phyloP scores from a whole-genome alignment of 2,113 vertebrate genomes.

The Hemiprocne comata region DNA sequence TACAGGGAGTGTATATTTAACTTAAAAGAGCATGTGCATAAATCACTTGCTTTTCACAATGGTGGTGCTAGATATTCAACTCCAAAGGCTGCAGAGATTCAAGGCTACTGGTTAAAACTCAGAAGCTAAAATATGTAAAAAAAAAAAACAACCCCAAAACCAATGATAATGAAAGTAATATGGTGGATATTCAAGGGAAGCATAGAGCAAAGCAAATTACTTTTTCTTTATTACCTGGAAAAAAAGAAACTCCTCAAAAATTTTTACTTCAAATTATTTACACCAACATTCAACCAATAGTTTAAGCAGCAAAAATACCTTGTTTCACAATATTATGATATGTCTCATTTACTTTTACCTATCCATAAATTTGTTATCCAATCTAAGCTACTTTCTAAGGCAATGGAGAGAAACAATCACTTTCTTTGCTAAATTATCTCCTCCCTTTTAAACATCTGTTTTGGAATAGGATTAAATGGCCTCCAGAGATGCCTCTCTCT shows the following conservation, averaged over 20 bases:
- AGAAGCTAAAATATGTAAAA: not conserved
- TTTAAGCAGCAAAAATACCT: not conserved
- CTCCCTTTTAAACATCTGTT: not conserved
- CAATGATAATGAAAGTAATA: not conserved
- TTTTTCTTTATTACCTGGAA: not conserved
- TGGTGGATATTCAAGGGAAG: not conserved
- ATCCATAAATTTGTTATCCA: not conserved
- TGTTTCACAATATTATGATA: not conserved
- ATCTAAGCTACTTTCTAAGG: not conserved
- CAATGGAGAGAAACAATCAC: not conserved
- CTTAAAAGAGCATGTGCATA: fast-evolving
- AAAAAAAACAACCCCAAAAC: not conserved
- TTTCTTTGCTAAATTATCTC: not conserved
- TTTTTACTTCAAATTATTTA: not conserved
- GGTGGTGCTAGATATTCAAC: not conserved
- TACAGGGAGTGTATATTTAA: not conserved
- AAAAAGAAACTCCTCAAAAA: not conserved
- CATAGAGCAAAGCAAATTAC: not conserved
- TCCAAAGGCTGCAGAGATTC: not conserved
- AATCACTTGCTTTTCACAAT: not conserved
- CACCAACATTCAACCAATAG: not conserved
- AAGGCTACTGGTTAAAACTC: not conserved
- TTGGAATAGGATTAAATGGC: not conserved
- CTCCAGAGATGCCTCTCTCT: not conserved
- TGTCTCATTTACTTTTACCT: not conserved